Evolutionary conservation across 2,113 vertebrate species (phyloP).

Genomic region (Monopterus albus): DNA sequence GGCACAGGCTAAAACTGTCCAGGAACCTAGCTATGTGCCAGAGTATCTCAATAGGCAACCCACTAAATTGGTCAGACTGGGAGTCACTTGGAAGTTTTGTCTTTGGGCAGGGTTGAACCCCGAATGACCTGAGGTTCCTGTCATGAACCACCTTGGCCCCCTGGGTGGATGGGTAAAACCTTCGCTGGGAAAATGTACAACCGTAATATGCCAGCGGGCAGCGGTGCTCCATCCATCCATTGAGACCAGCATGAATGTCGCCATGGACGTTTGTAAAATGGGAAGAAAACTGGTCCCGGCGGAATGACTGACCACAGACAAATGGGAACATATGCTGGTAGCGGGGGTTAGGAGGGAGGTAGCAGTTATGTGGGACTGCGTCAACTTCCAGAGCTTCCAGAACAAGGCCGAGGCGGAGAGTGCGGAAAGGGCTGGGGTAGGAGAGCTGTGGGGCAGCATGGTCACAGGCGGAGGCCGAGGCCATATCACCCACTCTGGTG

Average conservation of each 20-base stretch:
- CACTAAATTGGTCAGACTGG: conserved; percentile 88
- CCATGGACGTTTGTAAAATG: conserved; percentile 98
- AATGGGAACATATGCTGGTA: conserved; percentile 93
- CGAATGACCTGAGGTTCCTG: conserved; percentile 91
- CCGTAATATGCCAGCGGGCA: conserved; percentile 98
- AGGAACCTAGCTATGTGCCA: conserved; percentile 95
- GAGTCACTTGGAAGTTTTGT: conserved; percentile 74
- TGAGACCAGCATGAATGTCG: conserved; percentile 97
- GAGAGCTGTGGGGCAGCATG: conserved; percentile 95
- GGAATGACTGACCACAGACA: conserved; percentile 95
- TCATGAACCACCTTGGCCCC: conserved; percentile 93
- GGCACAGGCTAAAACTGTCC: conserved; percentile 97
- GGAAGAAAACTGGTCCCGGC: conserved; percentile 95
- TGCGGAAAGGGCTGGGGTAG: conserved; percentile 95
- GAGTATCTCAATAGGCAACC: conserved; percentile 92
- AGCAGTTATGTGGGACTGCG: conserved; percentile 64
- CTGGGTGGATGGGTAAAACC: conserved; percentile 90
- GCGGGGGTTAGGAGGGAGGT: conserved; percentile 66
- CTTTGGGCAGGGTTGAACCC: conserved; percentile 86
- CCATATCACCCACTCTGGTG: conserved; percentile 97
- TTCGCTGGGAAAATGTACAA: conserved; percentile 95
- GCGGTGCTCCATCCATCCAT: conserved; percentile 98
- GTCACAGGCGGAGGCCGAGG: conserved; percentile 96
- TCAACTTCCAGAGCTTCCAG: conserved; percentile 88
- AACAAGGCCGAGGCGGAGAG: conserved; percentile 92